Evolutionary conservation across 2,797 vertebrate species (phyloP).

Genomic region (Monodelphis domestica): DNA sequence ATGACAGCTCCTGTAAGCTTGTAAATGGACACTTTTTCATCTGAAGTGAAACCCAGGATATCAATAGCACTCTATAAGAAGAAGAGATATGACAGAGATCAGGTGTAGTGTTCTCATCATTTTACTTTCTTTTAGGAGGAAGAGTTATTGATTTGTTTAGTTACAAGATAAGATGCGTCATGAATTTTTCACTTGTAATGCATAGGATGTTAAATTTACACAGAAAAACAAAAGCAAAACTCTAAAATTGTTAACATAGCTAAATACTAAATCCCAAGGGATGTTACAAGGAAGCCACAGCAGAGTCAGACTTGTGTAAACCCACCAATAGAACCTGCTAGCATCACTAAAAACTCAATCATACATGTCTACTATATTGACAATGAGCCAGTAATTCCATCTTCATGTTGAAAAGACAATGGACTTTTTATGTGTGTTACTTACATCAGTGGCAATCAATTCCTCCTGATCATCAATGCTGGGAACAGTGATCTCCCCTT

Average conservation of each 20-base stretch:
- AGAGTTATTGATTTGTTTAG: not conserved
- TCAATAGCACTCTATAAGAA: constrained; percentile 89
- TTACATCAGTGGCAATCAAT: constrained; percentile 90
- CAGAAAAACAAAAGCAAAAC: not conserved
- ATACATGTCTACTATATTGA: not conserved
- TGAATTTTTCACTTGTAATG: not conserved
- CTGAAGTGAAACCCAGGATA: constrained; percentile 88
- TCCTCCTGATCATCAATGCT: constrained; percentile 91
- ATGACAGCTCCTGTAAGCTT: constrained; percentile 91
- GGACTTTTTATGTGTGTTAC: constrained; percentile 35
- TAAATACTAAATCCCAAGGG: not conserved
- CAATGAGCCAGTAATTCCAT: not conserved
- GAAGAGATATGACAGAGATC: constrained; percentile 25
- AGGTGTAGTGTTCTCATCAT: not conserved
- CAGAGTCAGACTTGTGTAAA: not conserved
- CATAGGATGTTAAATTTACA: not conserved
- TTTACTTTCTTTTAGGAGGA: not conserved
- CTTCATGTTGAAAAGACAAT: not conserved
- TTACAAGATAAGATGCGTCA: not conserved
- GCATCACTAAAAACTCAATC: not conserved
- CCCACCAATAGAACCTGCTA: not conserved
- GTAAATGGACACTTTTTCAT: constrained; percentile 90
- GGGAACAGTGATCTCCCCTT: constrained; percentile 89
- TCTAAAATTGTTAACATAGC: not conserved
- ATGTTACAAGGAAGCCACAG: not conserved